Conservation (phyloP, 2,888 invertebrate species). For the Acleris emargana region DNA sequence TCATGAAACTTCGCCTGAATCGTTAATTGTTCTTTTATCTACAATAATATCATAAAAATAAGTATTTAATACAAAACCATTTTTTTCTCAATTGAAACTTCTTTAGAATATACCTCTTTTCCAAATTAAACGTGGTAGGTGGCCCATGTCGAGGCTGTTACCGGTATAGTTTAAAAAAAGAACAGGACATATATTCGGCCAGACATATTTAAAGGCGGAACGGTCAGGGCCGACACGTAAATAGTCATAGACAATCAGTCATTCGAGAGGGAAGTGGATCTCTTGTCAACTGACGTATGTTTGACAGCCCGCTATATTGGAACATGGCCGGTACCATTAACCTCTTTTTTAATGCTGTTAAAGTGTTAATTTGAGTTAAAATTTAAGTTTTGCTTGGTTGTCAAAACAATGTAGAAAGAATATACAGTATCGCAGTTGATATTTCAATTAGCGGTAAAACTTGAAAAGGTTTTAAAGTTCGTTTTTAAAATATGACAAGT, state of each 20-base stretch:
- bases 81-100: background rate
- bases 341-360: slow-evolving; percentile 30
- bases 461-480: too few relatives aligned
- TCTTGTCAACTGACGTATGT: slow-evolving; percentile 41
- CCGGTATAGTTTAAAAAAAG: background rate
- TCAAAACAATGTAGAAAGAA: too few relatives aligned
- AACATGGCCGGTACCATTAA: slow-evolving; percentile 43
- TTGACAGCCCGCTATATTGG: slow-evolving; percentile 45
- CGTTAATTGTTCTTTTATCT: too few relatives aligned
- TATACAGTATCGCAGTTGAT: too few relatives aligned
- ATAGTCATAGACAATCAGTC: slow-evolving; percentile 30
- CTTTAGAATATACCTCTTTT: background rate
- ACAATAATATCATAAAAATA: background rate
- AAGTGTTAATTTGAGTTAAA: too few relatives aligned
- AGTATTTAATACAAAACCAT: background rate
- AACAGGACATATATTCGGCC: slow-evolving; percentile 8
- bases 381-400: too few relatives aligned
- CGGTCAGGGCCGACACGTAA: slow-evolving; percentile 31
- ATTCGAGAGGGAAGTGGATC: slow-evolving; percentile 28
- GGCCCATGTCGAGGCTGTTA: background rate
- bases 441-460: too few relatives aligned
- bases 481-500: too few relatives aligned
- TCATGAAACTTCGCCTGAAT: too few relatives aligned
- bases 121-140: slow-evolving; percentile 5
- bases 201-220: slow-evolving; percentile 10